Base-by-base conservation (phyloP, 2,113 vertebrate genomes). In the Paralichthys olivaceus region DNA sequence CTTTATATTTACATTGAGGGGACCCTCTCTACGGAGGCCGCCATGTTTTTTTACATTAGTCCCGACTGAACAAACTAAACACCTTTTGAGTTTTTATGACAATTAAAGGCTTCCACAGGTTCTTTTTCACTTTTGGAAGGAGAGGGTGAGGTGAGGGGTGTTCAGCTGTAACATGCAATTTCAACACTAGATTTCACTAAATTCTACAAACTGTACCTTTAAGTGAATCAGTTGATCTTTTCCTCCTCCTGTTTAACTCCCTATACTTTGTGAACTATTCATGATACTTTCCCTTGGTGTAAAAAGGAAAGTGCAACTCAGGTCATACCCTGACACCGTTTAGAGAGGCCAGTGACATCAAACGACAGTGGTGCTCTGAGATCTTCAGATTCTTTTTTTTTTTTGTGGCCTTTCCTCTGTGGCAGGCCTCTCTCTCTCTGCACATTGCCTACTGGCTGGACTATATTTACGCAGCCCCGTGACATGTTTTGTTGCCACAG, bases 401-500 rank as follows among this genome's bases (percentile, higher is more conserved):
- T 8, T n/a, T 2, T 51, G 47, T 77, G 56, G 62, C 77, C 79
- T 80, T 59, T 79, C 40, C 72, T 58, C 26, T 68, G 57, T 75
- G 68, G 71, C 67, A 53, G 61, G 67, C 61, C 55, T 40, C 37
- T 40, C 57, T 70, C 68, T 47, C 57, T 72, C 70, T 73, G 75
- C 75, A 61, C 80, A 64, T 78, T 64, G 76, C 75, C 69, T 72
- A 53, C 81, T 75, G 84, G 60, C 80, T 80, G 72, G 84, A 69
- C 81, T 83, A 75, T 86, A 90, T 91, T 91, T 90, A 88, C 87
- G 79, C 78, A 84, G 86, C 62, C 66, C 57, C 1, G 34, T 75
- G 80, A 83, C 85, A 80, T 89, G 89, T 85, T 86, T 81, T 86
- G 90, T 90, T 91, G 81, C 87, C 84, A 87, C 79, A 89, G 89